These are phyloP conservation scores for Yasuhikotakia modesta DNA, from an alignment of 2,797 vertebrate species.

Conservation along the genomic window DNA sequence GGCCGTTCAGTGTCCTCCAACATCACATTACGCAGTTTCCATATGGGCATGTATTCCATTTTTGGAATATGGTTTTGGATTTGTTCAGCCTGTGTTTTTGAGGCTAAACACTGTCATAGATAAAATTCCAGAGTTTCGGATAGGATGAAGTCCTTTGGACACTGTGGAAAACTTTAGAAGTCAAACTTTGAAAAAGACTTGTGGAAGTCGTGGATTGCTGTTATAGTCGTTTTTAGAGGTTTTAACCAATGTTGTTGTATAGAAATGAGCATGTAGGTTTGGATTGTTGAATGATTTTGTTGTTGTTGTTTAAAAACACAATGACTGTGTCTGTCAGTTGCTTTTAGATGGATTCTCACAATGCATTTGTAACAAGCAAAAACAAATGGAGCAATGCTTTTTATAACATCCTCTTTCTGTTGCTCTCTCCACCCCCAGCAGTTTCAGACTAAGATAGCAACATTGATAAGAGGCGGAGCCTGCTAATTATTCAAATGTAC, in stretches of 20 bases:
- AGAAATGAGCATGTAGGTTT: neutral
- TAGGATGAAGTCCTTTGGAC: no score
- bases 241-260: no score
- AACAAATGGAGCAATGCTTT: constrained; percentile 28
- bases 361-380: neutral
- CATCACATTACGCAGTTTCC: constrained; percentile 31
- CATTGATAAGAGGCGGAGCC: constrained; percentile 26
- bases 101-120: neutral
- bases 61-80: neutral
- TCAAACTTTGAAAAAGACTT: no score
- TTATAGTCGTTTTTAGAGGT: no score
- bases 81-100: neutral
- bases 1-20: constrained; percentile 47
- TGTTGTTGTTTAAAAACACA: neutral
- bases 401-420: neutral
- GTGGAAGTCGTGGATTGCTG: no score
- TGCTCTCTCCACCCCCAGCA: neutral
- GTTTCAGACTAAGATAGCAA: neutral
- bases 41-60: neutral
- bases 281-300: neutral
- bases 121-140: neutral
- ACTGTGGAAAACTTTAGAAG: no score
- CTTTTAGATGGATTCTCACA: neutral
- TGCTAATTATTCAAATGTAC: constrained; percentile 60
- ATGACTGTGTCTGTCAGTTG: neutral